A percentile compares a stretch with the other conserved stretches of the same genome.
Conservation (phyloP, 2,888 invertebrate genomes). For the Dinocampus coccinellae region DNA sequence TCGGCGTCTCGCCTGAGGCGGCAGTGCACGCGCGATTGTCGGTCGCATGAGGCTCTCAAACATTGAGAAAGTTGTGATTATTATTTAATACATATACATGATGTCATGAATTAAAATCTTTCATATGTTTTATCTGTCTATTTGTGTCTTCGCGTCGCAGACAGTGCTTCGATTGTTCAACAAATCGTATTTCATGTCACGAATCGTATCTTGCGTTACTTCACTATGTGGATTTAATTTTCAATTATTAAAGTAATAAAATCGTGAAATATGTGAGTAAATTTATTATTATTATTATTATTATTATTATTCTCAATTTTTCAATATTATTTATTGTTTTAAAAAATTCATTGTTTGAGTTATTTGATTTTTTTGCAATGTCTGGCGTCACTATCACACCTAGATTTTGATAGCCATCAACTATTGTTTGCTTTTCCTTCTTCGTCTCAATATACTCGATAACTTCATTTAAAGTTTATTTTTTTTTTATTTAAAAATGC, state of each 20-base stretch:
- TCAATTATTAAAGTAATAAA: not conserved
- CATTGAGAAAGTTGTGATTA: not conserved
- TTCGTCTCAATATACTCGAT: no score
- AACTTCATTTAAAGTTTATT: no score
- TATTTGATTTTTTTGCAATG: no score
- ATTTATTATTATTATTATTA: not conserved
- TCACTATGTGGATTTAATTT: slow-evolving; percentile 2
- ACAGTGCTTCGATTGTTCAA: slow-evolving; percentile 15
- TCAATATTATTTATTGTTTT: no score
- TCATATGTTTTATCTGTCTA: no score
- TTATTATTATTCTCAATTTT: no score
- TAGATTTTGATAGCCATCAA: no score
- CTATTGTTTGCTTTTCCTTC: no score
- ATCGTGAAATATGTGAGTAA: slow-evolving; percentile 7
- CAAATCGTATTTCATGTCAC: slow-evolving; percentile 4
- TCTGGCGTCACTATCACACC: no score
- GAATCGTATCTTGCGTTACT: not conserved
- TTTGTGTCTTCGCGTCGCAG: not conserved
- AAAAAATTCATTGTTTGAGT: no score
- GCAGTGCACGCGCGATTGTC: slow-evolving; percentile 39
- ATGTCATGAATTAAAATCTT: not conserved
- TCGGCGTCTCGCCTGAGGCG: slow-evolving; percentile 27
- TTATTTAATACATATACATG: not conserved
- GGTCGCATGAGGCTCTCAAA: slow-evolving; percentile 13
- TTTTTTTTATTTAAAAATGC: no score